Conservation (phyloP, 1,140 invertebrate genomes). For the Brachionus rotundiformis region DNA sequence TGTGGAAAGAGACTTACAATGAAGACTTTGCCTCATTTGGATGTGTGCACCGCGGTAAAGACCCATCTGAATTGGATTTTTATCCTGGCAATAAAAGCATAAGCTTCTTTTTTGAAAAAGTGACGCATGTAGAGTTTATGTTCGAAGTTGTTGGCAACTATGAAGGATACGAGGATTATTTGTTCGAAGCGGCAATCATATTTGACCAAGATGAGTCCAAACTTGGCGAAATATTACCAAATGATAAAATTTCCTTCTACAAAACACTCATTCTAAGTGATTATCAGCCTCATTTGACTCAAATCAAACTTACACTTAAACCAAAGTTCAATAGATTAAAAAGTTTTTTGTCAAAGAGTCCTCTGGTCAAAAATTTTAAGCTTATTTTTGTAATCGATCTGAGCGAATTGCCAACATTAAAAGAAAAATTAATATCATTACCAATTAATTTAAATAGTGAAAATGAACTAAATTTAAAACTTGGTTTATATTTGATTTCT, state of each 20-base stretch:
- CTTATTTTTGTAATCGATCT: neutral
- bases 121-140: neutral
- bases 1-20: neutral
- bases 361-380: neutral
- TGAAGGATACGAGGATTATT: neutral
- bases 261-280: neutral
- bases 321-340: neutral
- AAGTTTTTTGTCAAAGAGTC: neutral
- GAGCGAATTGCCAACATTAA: neutral
- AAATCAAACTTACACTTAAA: neutral
- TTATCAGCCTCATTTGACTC: neutral
- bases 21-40: neutral
- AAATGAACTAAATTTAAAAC: neutral
- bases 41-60: neutral
- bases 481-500: neutral
- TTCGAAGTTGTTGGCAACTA: neutral
- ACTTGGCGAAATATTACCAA: neutral
- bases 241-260: neutral
- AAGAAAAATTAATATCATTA: neutral
- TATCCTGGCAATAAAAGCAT: neutral
- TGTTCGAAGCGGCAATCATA: neutral
- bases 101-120: neutral
- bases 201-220: neutral
- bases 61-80: neutral
- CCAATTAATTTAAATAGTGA: neutral